Percentiles rank a stretch among this genome's conserved stretches.
Conservation (phyloP, 2,113 vertebrate species). For the Pachypanchax playfairii region DNA sequence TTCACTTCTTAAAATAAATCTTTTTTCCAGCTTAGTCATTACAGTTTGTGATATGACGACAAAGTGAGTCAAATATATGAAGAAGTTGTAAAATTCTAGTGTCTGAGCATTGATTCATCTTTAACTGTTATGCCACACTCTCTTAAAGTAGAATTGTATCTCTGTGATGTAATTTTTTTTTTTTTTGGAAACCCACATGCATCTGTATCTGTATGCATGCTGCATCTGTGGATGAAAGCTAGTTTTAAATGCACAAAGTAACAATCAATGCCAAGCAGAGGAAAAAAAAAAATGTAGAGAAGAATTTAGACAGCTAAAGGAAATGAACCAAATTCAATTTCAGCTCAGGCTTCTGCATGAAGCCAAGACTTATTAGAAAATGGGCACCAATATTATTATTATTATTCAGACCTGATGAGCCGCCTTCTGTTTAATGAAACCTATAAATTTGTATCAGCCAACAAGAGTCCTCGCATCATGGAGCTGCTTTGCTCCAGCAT, state of each 20-base stretch:
- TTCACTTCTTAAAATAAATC: neutral
- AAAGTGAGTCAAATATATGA: neutral
- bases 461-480: slow-evolving; percentile 59
- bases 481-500: slow-evolving; percentile 48
- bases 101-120: neutral
- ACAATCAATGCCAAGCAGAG: slow-evolving; percentile 65
- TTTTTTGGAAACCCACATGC: slow-evolving; percentile 1
- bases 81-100: neutral
- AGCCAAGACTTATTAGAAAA: slow-evolving; percentile 69
- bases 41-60: neutral
- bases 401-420: slow-evolving; percentile 74
- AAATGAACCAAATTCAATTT: slow-evolving; percentile 80
- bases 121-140: neutral
- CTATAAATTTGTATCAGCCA: slow-evolving; percentile 69
- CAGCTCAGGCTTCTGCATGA: slow-evolving; percentile 55
- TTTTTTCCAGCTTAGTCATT: neutral
- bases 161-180: slow-evolving; percentile 5
- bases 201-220: slow-evolving; percentile 1
- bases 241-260: slow-evolving; percentile 33
- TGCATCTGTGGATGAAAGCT: slow-evolving; percentile 29
- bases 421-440: slow-evolving; percentile 64
- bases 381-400: slow-evolving; percentile 60
- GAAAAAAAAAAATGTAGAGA: slow-evolving; percentile 65
- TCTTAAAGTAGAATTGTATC: slow-evolving; percentile 1
- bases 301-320: slow-evolving; percentile 68